A percentile compares a stretch with the other conserved stretches of the same genome.
Conservation (phyloP, 1,140 invertebrate species). For the Aphidius ervi region DNA sequence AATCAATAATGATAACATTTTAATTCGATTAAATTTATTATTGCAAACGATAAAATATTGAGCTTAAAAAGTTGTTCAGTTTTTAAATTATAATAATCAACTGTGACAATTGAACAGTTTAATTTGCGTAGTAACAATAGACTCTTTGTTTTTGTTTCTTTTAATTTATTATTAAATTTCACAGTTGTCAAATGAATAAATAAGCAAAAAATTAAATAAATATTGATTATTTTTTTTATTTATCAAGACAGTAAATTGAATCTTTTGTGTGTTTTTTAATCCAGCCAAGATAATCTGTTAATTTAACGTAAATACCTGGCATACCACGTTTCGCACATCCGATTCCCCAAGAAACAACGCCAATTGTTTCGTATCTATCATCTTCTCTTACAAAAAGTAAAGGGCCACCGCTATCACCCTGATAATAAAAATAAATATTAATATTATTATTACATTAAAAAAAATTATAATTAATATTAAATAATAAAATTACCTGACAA, state of each 20-base stretch:
- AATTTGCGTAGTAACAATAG: no score
- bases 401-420: constrained; percentile 65
- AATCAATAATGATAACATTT: no score
- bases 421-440: constrained; percentile 11
- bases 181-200: no score
- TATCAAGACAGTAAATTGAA: constrained; percentile 37
- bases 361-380: constrained; percentile 46
- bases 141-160: no score
- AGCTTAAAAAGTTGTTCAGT: no score
- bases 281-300: constrained; percentile 58
- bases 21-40: no score
- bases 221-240: background rate
- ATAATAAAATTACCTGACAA: constrained; percentile 52
- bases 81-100: no score
- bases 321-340: constrained; percentile 56
- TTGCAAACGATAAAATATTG: no score
- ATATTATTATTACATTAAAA: background rate
- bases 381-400: constrained; percentile 43
- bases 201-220: no score
- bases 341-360: constrained; percentile 57
- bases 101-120: no score
- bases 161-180: no score
- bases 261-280: constrained; percentile 48
- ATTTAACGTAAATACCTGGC: constrained; percentile 60
- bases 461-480: constrained; percentile 15